These are phyloP conservation scores for Monochamus alternatus DNA, from an alignment of 2,888 invertebrate species.

Conservation along the genomic window DNA sequence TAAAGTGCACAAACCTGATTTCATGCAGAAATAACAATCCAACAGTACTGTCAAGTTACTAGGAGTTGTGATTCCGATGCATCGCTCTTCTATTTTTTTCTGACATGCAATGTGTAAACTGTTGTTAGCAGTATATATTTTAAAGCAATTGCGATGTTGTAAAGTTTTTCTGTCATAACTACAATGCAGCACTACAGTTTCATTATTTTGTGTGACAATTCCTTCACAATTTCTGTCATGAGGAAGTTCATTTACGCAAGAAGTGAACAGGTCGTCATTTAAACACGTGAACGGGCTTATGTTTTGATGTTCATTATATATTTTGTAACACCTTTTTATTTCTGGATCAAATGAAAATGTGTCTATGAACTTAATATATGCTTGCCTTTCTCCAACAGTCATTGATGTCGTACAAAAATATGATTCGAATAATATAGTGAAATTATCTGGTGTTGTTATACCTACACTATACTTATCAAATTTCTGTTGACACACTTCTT, in stretches of 20 bases:
- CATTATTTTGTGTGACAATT: constrained; percentile 13
- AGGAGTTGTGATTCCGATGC: constrained; percentile 10
- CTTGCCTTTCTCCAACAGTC: neutral
- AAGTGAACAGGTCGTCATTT: neutral
- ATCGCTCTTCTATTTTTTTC: constrained; percentile 6
- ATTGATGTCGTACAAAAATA: neutral
- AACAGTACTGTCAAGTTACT: constrained; percentile 13
- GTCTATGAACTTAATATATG: constrained; percentile 4
- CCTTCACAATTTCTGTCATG: constrained; percentile 1
- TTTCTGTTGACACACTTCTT: neutral
- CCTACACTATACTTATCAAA: constrained; percentile 5
- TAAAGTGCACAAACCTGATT: neutral
- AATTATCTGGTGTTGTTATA: constrained; percentile 20
- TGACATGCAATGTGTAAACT: neutral
- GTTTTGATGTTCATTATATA: constrained; percentile 9
- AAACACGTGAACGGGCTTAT: constrained; percentile 16
- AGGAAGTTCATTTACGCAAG: constrained; percentile 10
- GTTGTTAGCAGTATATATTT: constrained; percentile 16
- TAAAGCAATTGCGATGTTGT: neutral
- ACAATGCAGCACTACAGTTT: constrained; percentile 6
- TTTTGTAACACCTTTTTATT: constrained; percentile 19
- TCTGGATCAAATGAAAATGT: constrained; percentile 18
- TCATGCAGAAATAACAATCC: constrained; percentile 3
- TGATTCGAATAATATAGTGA: constrained; percentile 7
- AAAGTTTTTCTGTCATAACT: neutral